Evolutionary conservation across 2,888 invertebrate genomes (phyloP).

Genomic region (Pinctada fucata): DNA sequence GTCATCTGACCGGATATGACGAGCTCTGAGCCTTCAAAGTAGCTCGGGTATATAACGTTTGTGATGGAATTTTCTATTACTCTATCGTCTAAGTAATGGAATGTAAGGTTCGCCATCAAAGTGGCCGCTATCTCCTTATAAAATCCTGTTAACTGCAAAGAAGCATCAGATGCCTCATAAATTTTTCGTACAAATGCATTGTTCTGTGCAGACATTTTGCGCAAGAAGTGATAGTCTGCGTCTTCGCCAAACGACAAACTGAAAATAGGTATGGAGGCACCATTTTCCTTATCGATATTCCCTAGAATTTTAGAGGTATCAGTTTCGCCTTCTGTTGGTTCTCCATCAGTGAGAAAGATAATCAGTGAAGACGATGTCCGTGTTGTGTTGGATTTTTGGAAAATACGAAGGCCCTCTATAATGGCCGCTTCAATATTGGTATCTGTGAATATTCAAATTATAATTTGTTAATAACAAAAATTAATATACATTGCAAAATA

Average conservation of each 20-base stretch:
- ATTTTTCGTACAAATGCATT: constrained; percentile 85
- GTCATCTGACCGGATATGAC: constrained; percentile 59
- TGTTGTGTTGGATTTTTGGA: constrained; percentile 39
- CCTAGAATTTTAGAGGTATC: constrained; percentile 67
- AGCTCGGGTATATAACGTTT: constrained; percentile 53
- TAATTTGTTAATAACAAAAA: too few species aligned
- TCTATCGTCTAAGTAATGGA: constrained; percentile 55
- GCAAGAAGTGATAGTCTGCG: constrained; percentile 84
- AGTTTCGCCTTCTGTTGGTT: constrained; percentile 75
- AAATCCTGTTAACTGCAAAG: constrained; percentile 83
- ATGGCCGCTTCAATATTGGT: constrained; percentile 65
- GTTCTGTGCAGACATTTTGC: constrained; percentile 83
- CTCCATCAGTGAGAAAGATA: constrained; percentile 78
- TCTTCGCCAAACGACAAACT: constrained; percentile 85
- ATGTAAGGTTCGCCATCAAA: constrained; percentile 82
- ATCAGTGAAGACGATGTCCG: constrained; percentile 61
- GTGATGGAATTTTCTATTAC: constrained; percentile 58
- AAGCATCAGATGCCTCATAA: constrained; percentile 85
- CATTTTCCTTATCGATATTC: constrained; percentile 53
- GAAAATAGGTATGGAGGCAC: constrained; percentile 78
- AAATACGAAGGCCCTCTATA: constrained; percentile 50
- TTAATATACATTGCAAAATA: too few species aligned
- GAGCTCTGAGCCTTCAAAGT: constrained; percentile 63
- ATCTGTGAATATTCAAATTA: constrained; percentile 40
- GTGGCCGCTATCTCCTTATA: constrained; percentile 84